These are phyloP conservation scores for Drosophila conformis DNA, from an alignment of 2,888 invertebrate species.

Conservation along the genomic window DNA sequence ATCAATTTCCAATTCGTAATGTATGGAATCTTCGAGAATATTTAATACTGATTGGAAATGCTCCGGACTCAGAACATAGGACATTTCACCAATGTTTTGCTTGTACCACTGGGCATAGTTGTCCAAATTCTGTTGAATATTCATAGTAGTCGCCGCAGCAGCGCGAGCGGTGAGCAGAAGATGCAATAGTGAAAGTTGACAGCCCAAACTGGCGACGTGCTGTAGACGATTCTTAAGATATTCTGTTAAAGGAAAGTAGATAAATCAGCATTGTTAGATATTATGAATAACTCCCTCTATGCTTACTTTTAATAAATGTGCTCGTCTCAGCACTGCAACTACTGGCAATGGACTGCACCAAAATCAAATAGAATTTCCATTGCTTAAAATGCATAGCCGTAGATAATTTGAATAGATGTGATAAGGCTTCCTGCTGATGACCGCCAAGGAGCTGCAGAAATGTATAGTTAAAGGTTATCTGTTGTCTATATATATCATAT, in stretches of 20 bases:
- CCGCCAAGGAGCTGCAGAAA: slow-evolving; percentile 51
- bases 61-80: slow-evolving; percentile 68
- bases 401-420: slow-evolving; percentile 74
- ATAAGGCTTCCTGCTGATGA: slow-evolving; percentile 60
- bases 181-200: slow-evolving; percentile 67
- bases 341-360: slow-evolving; percentile 75
- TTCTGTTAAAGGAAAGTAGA: slow-evolving; percentile 54
- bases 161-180: slow-evolving; percentile 80
- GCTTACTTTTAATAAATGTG: slow-evolving; percentile 72
- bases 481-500: not conserved
- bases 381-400: slow-evolving; percentile 67
- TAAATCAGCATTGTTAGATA: not conserved
- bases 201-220: slow-evolving; percentile 64
- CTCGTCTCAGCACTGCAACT: slow-evolving; percentile 42
- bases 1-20: slow-evolving; percentile 75
- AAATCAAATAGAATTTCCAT: slow-evolving; percentile 82
- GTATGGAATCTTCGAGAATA: slow-evolving; percentile 72
- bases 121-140: slow-evolving; percentile 73
- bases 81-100: slow-evolving; percentile 83
- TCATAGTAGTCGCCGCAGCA: slow-evolving; percentile 73
- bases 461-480: no score
- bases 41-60: slow-evolving; percentile 76
- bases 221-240: slow-evolving; percentile 77
- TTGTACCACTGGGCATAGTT: slow-evolving; percentile 83
- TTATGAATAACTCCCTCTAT: no score